Base-by-base conservation (phyloP, 2,888 invertebrate genomes). In the Tenthredo mesomela region DNA sequence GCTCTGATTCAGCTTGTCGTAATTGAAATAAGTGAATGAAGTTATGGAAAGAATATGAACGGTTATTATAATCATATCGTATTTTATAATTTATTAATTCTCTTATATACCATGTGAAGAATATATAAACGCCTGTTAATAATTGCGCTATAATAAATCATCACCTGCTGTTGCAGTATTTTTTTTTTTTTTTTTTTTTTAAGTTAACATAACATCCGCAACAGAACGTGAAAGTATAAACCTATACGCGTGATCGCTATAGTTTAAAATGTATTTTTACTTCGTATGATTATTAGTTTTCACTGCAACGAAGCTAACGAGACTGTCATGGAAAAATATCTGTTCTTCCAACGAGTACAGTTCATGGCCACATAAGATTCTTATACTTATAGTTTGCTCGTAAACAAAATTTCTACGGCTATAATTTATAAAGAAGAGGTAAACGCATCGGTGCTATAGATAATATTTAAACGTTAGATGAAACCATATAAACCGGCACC, bases 391-490 rank as follows among this genome's bases (percentile, higher is more conserved):
- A 4, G 85, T 75, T 86, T 0, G 54, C 29, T 29, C n/a, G 70
- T 71, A 21, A 71, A 37, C 37, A 54, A 82, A 86, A 87, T 61
- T 82, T 71, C 18, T 54, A 50, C 33, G 37, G 78, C 25, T 33
- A 47, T 47, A 15, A 54, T 4, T 58, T 86, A 86, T 65, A 54
- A 85, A 89, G 89, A 89, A 75, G 87, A 86, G 43, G 82, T 89
- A 83, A 87, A 43, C n/a, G n/a, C 71, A 73, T 73, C 21, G 43
- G 40, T 21, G 71, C 40, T n/a, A 29, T n/a, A 29, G 25, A 73
- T 43, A 12, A 43, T 43, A 73, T 40, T 73, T 40, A n/a, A 73
- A 73, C 21, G 9, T 73, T 25, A 37, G 9, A n/a, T 18, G 9
- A 37, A 73, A 73, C 71, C n/a, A n/a, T 73, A 73, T 73, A 43